Evolutionary conservation across 1,140 invertebrate genomes (phyloP).

Genomic region (Drosophila nigromelanica): DNA sequence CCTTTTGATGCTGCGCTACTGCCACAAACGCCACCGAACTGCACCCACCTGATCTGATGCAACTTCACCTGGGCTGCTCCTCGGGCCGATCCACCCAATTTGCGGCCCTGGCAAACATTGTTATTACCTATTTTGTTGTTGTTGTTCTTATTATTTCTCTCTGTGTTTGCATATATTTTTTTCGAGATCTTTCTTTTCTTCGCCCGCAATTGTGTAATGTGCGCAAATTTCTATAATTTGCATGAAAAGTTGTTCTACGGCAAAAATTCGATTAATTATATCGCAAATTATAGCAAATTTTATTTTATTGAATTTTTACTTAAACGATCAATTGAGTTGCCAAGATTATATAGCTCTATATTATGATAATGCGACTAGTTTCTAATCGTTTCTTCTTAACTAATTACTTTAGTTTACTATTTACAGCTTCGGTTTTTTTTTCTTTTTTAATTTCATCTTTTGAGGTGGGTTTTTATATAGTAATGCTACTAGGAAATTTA

Average conservation of each 20-base stretch:
- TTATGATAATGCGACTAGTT: neutral
- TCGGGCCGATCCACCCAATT: constrained; percentile 38
- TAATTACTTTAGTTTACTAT: neutral
- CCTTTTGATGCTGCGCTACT: constrained; percentile 34
- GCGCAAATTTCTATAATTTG: constrained; percentile 58
- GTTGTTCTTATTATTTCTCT: neutral
- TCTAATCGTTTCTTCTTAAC: neutral
- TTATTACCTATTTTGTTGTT: constrained; percentile 22
- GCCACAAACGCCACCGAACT: constrained; percentile 24
- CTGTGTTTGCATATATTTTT: constrained; percentile 1
- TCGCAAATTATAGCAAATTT: constrained; percentile 33
- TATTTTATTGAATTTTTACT: constrained; percentile 46
- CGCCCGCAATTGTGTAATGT: constrained; percentile 39
- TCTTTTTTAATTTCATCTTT: neutral
- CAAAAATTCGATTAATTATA: constrained; percentile 40
- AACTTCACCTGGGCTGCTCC: constrained; percentile 2
- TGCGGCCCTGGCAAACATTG: constrained; percentile 32
- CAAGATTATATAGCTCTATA: neutral
- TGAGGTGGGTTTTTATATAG: too few relatives aligned
- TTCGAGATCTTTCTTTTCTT: constrained; percentile 4
- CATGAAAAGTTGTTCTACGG: constrained; percentile 19
- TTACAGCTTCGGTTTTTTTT: neutral
- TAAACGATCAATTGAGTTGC: constrained; percentile 7
- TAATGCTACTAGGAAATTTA: too few relatives aligned
- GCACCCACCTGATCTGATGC: too few relatives aligned